phyloP scores from a whole-genome alignment of 2,113 vertebrate genomes.

The Maccullochella peelii region DNA sequence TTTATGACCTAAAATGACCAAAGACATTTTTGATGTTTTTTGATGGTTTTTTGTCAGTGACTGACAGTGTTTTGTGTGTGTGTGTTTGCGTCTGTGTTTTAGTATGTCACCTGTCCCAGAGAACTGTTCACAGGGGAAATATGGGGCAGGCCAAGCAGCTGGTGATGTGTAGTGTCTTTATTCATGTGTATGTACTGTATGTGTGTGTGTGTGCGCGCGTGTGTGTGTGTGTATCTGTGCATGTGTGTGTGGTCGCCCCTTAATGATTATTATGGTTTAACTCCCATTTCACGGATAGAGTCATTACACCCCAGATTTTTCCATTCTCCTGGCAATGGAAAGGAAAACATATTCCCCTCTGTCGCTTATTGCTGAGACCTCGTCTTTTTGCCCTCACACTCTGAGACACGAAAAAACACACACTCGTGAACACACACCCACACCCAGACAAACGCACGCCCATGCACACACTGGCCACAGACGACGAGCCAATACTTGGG shows the following conservation, averaged over 20 bases:
- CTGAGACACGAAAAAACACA: constrained; percentile 28
- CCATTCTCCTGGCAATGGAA: constrained; percentile 70
- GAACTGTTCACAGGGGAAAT: constrained; percentile 49
- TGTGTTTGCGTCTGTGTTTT: background rate
- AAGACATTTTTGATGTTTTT: background rate
- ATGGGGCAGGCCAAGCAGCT: constrained; percentile 30
- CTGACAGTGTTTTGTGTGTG: background rate
- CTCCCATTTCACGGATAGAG: constrained; percentile 71
- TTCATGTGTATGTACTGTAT: background rate
- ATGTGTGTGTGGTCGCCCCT: constrained; percentile 58
- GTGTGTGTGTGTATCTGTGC: constrained; percentile 4
- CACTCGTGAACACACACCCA: background rate
- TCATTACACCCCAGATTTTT: constrained; percentile 65
- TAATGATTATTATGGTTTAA: constrained; percentile 79
- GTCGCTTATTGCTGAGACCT: constrained; percentile 55
- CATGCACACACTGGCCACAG: constrained; percentile 33
- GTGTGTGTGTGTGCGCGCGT: constrained; percentile 50
- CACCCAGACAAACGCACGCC: background rate
- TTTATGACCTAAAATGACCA: background rate
- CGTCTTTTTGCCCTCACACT: constrained; percentile 31
- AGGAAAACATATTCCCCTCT: constrained; percentile 70
- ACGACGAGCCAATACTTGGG: constrained; percentile 68
- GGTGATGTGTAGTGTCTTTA: constrained; percentile 7
- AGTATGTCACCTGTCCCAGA: constrained; percentile 1
- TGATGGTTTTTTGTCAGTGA: background rate